Evolutionary conservation across 2,113 vertebrate species (phyloP).

Genomic region (Tauraco erythrolophus): DNA sequence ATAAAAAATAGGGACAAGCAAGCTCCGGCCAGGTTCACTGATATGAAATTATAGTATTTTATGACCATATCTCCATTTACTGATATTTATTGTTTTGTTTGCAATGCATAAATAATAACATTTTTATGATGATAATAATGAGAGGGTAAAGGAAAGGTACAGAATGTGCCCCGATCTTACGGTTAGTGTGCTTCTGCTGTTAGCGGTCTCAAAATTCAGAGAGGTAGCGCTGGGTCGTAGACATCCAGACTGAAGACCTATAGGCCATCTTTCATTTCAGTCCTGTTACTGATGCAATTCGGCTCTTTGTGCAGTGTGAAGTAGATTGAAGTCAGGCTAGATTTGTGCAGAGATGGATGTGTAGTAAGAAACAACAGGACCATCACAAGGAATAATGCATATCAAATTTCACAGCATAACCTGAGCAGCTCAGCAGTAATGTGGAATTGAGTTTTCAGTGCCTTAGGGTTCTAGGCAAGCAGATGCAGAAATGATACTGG

Average conservation of each 20-base stretch:
- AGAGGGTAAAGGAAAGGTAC: neutral
- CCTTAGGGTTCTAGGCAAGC: neutral
- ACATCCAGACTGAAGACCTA: neutral
- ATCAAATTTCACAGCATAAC: neutral
- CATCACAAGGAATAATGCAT: neutral
- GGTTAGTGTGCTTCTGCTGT: neutral
- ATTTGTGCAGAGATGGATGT: neutral
- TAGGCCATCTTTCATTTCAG: neutral
- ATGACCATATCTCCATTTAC: neutral
- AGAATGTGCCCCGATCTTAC: neutral
- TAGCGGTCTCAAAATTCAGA: neutral
- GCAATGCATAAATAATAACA: neutral
- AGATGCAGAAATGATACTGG: neutral
- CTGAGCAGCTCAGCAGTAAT: neutral
- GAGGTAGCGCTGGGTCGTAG: accelerated
- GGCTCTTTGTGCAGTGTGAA: neutral
- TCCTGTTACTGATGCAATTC: neutral
- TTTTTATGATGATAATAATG: neutral
- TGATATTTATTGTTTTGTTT: neutral
- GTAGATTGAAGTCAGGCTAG: neutral
- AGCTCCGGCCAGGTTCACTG: neutral
- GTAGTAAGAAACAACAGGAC: neutral
- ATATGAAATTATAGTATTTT: neutral
- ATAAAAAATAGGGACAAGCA: neutral
- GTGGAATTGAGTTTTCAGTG: neutral